Conservation (phyloP, 2,888 invertebrate species). For the Mimas tiliae region DNA sequence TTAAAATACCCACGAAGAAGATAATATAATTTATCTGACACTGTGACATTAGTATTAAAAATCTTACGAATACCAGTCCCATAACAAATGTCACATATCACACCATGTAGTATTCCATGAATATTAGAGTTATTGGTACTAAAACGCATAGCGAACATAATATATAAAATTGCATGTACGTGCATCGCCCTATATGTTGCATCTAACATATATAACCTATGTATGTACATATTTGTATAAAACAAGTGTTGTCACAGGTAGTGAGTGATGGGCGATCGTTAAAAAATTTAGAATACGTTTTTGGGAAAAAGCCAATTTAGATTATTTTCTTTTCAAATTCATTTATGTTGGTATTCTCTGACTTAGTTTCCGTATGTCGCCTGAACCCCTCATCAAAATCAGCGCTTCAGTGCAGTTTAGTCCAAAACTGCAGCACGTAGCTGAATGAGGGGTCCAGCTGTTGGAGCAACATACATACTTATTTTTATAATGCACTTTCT, state of each 20-base stretch:
- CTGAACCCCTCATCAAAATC: too few species aligned
- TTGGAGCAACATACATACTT: too few species aligned
- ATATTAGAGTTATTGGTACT: conserved; percentile 42
- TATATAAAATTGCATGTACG: conserved; percentile 58
- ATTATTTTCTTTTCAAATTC: background rate
- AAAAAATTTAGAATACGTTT: background rate
- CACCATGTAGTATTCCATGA: background rate
- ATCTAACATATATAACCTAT: conserved; percentile 56
- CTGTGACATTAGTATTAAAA: conserved; percentile 6
- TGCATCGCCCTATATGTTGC: conserved; percentile 55
- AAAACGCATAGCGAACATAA: conserved; percentile 55
- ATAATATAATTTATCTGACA: background rate
- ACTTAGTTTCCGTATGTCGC: too few species aligned
- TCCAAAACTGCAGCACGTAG: too few species aligned
- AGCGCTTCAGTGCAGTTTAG: too few species aligned
- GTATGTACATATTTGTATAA: conserved; percentile 66
- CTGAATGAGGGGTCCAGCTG: too few species aligned
- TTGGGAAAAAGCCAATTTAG: background rate
- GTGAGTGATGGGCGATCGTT: conserved; percentile 23
- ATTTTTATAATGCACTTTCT: too few species aligned
- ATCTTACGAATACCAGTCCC: conserved; percentile 21
- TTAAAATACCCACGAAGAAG: background rate
- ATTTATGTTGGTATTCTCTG: too few species aligned
- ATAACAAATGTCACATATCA: background rate
- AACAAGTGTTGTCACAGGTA: conserved; percentile 58